Conservation (phyloP, 2,113 vertebrate species). For the Passer montanus region DNA sequence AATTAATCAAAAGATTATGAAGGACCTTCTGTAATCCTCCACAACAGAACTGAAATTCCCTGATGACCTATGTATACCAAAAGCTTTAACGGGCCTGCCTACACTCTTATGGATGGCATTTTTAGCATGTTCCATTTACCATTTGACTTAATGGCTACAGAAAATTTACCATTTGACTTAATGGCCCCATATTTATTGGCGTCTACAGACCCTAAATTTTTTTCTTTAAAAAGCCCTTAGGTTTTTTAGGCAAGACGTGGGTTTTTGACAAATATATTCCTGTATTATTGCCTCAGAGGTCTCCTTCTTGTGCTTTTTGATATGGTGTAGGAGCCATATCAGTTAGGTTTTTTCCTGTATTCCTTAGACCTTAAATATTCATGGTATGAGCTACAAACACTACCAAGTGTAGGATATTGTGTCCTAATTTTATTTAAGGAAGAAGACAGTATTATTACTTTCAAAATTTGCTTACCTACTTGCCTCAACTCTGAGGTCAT, state of each 20-base stretch:
- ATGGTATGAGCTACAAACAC: background rate
- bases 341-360: background rate
- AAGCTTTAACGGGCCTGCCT: background rate
- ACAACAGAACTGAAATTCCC: background rate
- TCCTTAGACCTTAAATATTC: background rate
- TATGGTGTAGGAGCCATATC: rapidly evolving
- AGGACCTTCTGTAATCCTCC: background rate
- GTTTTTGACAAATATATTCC: background rate
- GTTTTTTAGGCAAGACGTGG: background rate
- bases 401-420: background rate
- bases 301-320: background rate
- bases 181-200: background rate
- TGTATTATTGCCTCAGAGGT: background rate
- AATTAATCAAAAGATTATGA: background rate
- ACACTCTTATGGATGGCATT: background rate
- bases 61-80: background rate
- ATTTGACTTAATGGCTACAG: no score
- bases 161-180: background rate
- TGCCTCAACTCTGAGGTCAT: background rate
- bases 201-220: background rate
- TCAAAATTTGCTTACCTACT: background rate
- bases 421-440: background rate
- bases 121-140: background rate
- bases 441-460: background rate
- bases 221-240: background rate